These are phyloP conservation scores for Pilophorus perplexus DNA, from an alignment of 2,888 invertebrate genomes.

Conservation along the genomic window DNA sequence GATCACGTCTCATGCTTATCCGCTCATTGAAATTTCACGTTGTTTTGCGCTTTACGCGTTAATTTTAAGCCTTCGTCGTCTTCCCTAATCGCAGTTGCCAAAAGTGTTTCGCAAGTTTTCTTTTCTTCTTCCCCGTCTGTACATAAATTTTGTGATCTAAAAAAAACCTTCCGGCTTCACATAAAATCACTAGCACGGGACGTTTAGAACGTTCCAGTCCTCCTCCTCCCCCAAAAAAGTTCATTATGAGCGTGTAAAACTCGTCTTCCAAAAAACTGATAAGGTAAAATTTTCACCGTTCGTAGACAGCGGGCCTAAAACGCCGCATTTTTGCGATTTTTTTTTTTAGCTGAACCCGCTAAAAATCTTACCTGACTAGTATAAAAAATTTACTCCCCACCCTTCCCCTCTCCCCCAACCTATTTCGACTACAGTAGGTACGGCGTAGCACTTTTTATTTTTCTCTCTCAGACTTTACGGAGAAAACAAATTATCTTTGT, in stretches of 20 bases:
- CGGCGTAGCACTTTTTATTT: slow-evolving; percentile 21
- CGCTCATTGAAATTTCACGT: background rate
- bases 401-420: no score
- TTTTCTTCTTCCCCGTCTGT: background rate
- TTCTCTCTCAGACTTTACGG: no score
- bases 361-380: no score
- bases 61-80: slow-evolving; percentile 7
- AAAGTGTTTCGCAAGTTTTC: background rate
- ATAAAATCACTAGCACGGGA: no score
- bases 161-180: no score
- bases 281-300: background rate
- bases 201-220: no score
- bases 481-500: background rate
- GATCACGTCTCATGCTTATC: no score
- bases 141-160: background rate
- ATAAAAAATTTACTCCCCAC: no score
- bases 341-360: no score
- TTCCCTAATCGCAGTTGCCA: slow-evolving; percentile 37
- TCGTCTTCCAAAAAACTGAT: slow-evolving; percentile 27
- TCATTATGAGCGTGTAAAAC: slow-evolving; percentile 26
- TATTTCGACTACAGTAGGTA: slow-evolving; percentile 40
- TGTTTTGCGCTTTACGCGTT: background rate
- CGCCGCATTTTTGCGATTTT: no score
- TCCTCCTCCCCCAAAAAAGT: no score
- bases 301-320: no score